These are phyloP conservation scores for Sebastes iracundus DNA, from an alignment of 2,797 vertebrate genomes.

Conservation along the genomic window DNA sequence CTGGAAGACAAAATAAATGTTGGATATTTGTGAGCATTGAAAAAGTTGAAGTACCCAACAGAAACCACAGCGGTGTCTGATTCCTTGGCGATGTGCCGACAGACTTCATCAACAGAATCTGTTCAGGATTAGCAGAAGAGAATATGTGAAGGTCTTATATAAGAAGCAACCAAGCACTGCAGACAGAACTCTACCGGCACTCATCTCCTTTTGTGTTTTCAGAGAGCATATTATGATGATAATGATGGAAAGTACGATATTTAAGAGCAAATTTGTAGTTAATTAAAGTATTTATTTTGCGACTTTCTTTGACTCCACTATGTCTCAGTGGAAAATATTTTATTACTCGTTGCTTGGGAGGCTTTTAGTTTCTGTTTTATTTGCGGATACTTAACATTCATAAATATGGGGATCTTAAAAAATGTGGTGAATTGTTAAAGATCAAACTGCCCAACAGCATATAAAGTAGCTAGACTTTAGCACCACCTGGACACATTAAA, in stretches of 20 bases:
- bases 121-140: slow-evolving; percentile 24
- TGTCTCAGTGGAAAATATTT: background rate
- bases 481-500: background rate
- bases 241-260: background rate
- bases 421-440: background rate
- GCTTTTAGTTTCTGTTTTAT: background rate
- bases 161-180: background rate
- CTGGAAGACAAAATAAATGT: background rate
- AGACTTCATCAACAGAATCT: slow-evolving; percentile 82
- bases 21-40: background rate
- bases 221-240: background rate
- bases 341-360: background rate
- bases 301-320: background rate
- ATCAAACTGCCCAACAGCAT: background rate
- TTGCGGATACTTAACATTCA: background rate
- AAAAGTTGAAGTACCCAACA: slow-evolving; percentile 80
- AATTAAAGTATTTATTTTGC: background rate
- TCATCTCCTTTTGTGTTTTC: background rate
- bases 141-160: background rate
- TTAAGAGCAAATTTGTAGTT: background rate
- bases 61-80: slow-evolving; percentile 84
- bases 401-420: background rate
- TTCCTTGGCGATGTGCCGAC: slow-evolving; percentile 77
- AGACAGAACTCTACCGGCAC: background rate
- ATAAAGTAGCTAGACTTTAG: background rate